Evolutionary conservation across 2,888 invertebrate species (phyloP), one percentile per base, ranked within the genome.

Genomic region (Drosophila nr. perissopoda): DNA sequence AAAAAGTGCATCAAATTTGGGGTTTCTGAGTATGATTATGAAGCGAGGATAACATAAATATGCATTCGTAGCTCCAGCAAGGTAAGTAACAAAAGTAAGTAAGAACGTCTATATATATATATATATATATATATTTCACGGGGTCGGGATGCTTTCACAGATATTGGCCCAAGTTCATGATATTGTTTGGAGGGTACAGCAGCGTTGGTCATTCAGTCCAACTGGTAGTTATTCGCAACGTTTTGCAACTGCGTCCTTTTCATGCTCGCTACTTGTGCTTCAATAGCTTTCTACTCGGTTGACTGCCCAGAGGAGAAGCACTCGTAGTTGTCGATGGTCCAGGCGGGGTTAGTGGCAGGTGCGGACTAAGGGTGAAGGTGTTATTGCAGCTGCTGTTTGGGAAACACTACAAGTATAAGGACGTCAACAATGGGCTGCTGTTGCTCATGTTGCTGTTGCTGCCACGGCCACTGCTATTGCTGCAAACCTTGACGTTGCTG

Each of bases 231-330:
- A 31, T 27, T 38, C 13, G 38, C 38, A 56, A 38, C 38, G 27
- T 56, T 56, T n/a, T 56, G 13, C 38, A 36, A 42, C 49, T 57
- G 53, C 25, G 53, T 57, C 18, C 29, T 18, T 31, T 27, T 29
- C 2, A n/a, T 36, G 10, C 48, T 42, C 18, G 45, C 48, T 62
- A 71, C 65, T 63, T 76, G 58, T 63, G 59, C 65, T 73, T 84
- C 74, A 82, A 82, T 87, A 64, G 83, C 73, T 64, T 78, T 77
- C 72, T 80, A 77, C 68, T 67, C 67, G 79, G 73, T 66, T 60
- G 71, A 54, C 64, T 51, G 71, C 49, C 57, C 48, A 66, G 27
- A 49, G 52, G 38, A 57, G 60, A 0, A 27, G 31, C 57, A 38
- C 13, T n/a, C 34, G 18, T 5, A 64, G 38, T 34, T 48, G 49